A percentile compares a stretch with the other conserved stretches of the same genome.
phyloP scores from a whole-genome alignment of 1,140 invertebrate species.

The Metopolophium dirhodum region DNA sequence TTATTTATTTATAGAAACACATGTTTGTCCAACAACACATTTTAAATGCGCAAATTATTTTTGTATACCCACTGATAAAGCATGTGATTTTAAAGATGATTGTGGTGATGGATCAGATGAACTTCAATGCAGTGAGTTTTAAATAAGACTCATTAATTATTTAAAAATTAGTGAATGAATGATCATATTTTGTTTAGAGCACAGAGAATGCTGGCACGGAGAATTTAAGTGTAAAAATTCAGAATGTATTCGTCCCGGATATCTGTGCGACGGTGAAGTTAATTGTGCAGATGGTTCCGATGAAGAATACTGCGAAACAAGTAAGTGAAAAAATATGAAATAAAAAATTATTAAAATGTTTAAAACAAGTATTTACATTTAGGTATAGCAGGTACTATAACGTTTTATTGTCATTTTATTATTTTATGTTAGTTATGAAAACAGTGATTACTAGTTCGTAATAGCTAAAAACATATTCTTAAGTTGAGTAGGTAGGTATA shows the following conservation, averaged over 20 bases:
- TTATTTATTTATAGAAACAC: slow-evolving; percentile 60
- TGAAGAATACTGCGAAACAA: slow-evolving; percentile 62
- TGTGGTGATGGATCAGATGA: slow-evolving; percentile 65
- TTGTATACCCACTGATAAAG: slow-evolving; percentile 62
- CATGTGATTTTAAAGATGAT: slow-evolving; percentile 63
- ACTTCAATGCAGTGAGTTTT: slow-evolving; percentile 62
- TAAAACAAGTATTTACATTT: background rate
- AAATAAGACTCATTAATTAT: background rate
- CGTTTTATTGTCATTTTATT: background rate
- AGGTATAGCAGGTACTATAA: background rate
- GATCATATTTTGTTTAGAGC: slow-evolving; percentile 56
- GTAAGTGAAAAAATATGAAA: slow-evolving; percentile 58
- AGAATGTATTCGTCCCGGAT: slow-evolving; percentile 64
- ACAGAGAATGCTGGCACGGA: slow-evolving; percentile 63
- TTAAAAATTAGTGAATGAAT: background rate
- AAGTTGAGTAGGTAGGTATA: too few relatives aligned
- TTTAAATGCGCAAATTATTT: slow-evolving; percentile 64
- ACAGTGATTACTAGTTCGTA: too few relatives aligned
- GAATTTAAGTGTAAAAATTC: slow-evolving; percentile 65
- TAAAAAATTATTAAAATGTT: background rate
- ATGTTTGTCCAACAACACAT: slow-evolving; percentile 62
- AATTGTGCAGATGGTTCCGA: slow-evolving; percentile 64
- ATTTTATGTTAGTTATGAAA: background rate
- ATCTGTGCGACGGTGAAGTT: slow-evolving; percentile 63
- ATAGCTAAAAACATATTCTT: too few relatives aligned